phyloP scores from a whole-genome alignment of 2,888 invertebrate genomes.

The Eristalis intricaria region DNA sequence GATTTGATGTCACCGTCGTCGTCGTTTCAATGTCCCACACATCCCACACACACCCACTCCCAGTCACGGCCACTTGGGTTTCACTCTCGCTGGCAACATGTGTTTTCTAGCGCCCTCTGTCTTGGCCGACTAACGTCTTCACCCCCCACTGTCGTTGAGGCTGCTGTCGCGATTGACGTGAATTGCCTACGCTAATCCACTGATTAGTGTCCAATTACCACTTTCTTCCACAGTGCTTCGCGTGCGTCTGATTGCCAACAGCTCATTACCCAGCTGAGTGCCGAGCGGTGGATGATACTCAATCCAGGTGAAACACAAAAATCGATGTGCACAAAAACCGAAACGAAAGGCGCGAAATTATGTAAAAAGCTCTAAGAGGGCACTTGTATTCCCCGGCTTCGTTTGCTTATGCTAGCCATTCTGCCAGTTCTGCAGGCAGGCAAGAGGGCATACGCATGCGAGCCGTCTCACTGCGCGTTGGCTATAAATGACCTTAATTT shows the following conservation, averaged over 20 bases:
- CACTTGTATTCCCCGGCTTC: not conserved
- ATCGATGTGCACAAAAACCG: not conserved
- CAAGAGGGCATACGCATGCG: not conserved
- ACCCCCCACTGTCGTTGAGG: not conserved
- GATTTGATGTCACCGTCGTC: conserved; percentile 14
- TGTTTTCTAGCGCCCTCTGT: conserved; percentile 35
- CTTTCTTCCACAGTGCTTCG: conserved; percentile 47
- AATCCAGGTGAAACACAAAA: conserved; percentile 15
- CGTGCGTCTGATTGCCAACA: conserved; percentile 35
- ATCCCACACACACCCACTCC: not conserved
- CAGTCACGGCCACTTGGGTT: conserved; percentile 9
- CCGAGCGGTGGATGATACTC: conserved; percentile 18
- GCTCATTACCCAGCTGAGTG: conserved; percentile 48
- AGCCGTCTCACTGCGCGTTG: not conserved
- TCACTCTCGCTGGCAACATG: conserved; percentile 49
- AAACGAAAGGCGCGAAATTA: conserved; percentile 33
- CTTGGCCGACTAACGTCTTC: conserved; percentile 15
- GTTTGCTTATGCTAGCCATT: conserved; percentile 15
- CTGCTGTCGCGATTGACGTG: conserved; percentile 54
- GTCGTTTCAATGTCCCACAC: not conserved
- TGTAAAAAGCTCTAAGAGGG: conserved; percentile 18
- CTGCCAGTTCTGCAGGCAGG: not conserved
- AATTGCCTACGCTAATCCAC: conserved; percentile 62
- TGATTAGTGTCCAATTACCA: conserved; percentile 71
- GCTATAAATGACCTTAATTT: conserved; percentile 35